Evolutionary conservation across 2,888 invertebrate genomes (phyloP).

Genomic region (Gryllus longicercus): DNA sequence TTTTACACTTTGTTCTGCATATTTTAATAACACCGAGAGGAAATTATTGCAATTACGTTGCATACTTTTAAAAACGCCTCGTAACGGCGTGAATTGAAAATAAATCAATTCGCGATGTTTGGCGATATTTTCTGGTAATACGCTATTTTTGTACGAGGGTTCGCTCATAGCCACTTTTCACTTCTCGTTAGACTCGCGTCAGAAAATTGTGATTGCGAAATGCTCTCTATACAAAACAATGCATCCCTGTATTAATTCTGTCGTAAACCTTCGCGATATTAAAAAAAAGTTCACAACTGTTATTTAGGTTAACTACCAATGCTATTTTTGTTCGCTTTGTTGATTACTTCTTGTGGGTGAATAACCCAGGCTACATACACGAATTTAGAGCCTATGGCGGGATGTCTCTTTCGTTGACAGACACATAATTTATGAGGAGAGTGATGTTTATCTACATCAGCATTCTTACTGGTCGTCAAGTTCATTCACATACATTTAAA

Average conservation of each 20-base stretch:
- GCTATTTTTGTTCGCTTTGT: background rate
- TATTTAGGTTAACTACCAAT: background rate
- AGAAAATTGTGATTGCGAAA: conserved; percentile 5
- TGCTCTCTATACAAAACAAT: conserved; percentile 8
- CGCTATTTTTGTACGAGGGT: conserved; percentile 6
- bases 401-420: too few species aligned
- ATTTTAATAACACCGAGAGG: conserved; percentile 2
- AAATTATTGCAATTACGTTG: background rate
- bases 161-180: conserved; percentile 10
- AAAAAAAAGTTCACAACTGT: background rate
- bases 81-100: conserved; percentile 17
- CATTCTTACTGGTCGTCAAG: too few species aligned
- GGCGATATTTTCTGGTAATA: conserved; percentile 10
- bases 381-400: too few species aligned
- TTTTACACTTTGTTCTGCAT: background rate
- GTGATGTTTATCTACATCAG: too few species aligned
- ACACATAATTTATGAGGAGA: too few species aligned
- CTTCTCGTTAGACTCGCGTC: background rate
- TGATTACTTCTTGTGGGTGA: background rate
- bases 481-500: too few species aligned
- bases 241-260: conserved; percentile 8
- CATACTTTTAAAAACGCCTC: background rate
- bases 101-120: conserved; percentile 17
- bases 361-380: background rate
- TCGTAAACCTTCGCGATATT: conserved; percentile 7